These are phyloP conservation scores for Temnothorax unifasciatus DNA, from an alignment of 2,888 invertebrate species.

Conservation along the genomic window DNA sequence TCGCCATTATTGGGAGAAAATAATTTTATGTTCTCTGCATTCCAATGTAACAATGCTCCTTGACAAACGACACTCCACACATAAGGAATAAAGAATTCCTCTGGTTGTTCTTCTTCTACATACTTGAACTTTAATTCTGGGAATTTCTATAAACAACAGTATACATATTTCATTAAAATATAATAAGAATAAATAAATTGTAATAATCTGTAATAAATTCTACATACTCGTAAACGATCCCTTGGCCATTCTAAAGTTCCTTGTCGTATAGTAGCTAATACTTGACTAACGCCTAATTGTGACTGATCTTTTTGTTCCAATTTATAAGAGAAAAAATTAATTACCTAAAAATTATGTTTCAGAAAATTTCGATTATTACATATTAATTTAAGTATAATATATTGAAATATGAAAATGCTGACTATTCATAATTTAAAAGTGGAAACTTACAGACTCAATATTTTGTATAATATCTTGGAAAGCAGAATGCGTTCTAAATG, in stretches of 20 bases:
- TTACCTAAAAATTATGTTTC: constrained; percentile 86
- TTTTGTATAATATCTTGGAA: constrained; percentile 98
- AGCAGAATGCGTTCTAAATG: constrained; percentile 94
- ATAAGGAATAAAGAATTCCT: constrained; percentile 99
- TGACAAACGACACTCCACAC: constrained; percentile 96
- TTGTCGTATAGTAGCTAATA: constrained; percentile 95
- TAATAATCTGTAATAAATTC: constrained; percentile 21
- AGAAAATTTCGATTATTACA: constrained; percentile 3
- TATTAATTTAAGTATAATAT: not conserved
- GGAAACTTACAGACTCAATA: constrained; percentile 93
- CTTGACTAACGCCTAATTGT: constrained; percentile 93
- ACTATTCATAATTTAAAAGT: not conserved
- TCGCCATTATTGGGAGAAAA: constrained; percentile 82
- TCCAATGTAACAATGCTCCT: constrained; percentile 84
- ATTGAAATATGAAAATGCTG: not conserved
- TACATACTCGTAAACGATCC: constrained; percentile 94
- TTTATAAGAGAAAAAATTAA: constrained; percentile 90
- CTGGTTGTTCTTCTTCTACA: constrained; percentile 99
- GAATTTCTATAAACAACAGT: constrained; percentile 92
- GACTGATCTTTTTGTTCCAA: constrained; percentile 88
- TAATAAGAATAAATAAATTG: not conserved
- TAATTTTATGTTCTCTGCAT: constrained; percentile 84
- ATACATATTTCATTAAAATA: not conserved
- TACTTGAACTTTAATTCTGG: constrained; percentile 99
- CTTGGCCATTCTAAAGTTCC: constrained; percentile 97